Evolutionary conservation across 1,140 invertebrate genomes (phyloP), one percentile per base, ranked within the genome.

Genomic region (Drosophila bocki): DNA sequence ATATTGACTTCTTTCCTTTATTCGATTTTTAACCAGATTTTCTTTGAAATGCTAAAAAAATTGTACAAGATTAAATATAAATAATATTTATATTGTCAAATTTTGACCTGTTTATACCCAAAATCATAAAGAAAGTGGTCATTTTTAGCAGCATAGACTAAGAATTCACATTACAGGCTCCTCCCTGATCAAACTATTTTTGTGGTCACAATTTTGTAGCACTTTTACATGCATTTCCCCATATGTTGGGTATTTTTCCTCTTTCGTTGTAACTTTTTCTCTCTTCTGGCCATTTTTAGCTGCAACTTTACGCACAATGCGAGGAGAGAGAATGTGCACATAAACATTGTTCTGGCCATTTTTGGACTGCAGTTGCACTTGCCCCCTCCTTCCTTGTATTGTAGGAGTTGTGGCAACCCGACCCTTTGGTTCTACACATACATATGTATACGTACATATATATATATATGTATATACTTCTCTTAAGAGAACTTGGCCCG

Each of bases 281-380:
- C 56, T 56, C 6, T 59, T 37, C 19, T n/a, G 29, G 26, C 26
- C 29, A 47, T 76, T 60, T 76, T 60, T 48, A 56, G 67, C 57
- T 47, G 42, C 54, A 72, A 84, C 72, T 72, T 67, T 78, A 86
- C 84, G 84, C 84, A 86, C 80, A 82, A 57, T 76, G 50, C 58
- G 44, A 45, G 47, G 35, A 59, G 61, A 47, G 44, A 57, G 48
- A 71, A 72, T 71, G 42, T 59, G 80, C 62, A 65, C 67, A 68
- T 59, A 75, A 69, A 83, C 84, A 86, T 76, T 86, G 83, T 88
- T 80, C 62, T 86, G 59, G 53, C 80, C 83, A 80, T 86, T 69
- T 86, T 80, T 56, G 83, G 83, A 75, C 48, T 75, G 69, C 75
- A 78, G 12, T 26, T 12, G 26, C 26, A 33, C 9, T 17, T 19